Evolutionary conservation across 2,888 invertebrate species (phyloP).

Genomic region (Eupithecia pulchellata): DNA sequence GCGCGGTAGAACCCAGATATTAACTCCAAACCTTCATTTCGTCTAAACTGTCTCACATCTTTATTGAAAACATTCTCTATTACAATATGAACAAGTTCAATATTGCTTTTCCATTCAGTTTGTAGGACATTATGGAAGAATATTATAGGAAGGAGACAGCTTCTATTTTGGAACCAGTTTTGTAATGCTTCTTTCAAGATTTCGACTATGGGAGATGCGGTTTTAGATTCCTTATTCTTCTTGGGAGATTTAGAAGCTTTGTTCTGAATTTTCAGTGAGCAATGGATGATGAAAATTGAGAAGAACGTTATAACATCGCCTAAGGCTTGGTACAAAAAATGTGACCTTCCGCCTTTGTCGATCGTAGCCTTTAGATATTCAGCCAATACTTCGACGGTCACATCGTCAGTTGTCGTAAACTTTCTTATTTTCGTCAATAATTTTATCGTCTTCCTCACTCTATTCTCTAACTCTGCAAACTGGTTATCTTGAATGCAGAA

Average conservation of each 20-base stretch:
- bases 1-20: constrained; percentile 87
- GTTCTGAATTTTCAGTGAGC: constrained; percentile 82
- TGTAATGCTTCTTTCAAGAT: constrained; percentile 84
- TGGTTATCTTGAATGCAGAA: constrained; percentile 89
- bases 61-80: constrained; percentile 86
- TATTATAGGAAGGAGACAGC: constrained; percentile 87
- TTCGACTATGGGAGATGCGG: constrained; percentile 67
- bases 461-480: constrained; percentile 87
- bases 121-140: constrained; percentile 88
- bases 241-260: constrained; percentile 61
- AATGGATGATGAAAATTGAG: constrained; percentile 87
- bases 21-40: constrained; percentile 88
- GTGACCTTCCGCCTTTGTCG: constrained; percentile 87
- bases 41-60: constrained; percentile 87
- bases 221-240: constrained; percentile 56
- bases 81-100: constrained; percentile 84
- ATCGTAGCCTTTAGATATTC: constrained; percentile 85
- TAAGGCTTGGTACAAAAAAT: constrained; percentile 88
- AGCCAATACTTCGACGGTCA: constrained; percentile 81
- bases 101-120: constrained; percentile 87
- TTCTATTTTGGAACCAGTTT: constrained; percentile 87
- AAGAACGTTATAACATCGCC: constrained; percentile 87
- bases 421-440: constrained; percentile 86
- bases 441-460: constrained; percentile 87
- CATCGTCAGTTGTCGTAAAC: constrained; percentile 84